Conservation (phyloP, 2,888 invertebrate species). For the Platycheirus rosarum region DNA sequence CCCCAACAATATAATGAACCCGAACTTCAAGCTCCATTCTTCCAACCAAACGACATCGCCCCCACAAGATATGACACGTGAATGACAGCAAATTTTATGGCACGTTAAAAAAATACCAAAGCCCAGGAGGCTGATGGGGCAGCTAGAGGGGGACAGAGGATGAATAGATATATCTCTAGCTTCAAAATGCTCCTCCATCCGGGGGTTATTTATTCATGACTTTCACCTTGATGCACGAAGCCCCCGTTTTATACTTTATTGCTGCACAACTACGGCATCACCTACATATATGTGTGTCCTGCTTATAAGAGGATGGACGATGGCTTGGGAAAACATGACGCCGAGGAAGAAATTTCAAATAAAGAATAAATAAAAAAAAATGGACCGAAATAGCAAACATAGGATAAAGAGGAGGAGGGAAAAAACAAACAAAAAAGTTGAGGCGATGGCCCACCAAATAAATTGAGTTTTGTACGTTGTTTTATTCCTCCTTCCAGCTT, state of each 20-base stretch:
- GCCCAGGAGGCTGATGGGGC: not conserved
- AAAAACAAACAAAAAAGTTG: conserved; percentile 37
- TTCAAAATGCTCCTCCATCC: not conserved
- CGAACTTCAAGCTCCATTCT: conserved; percentile 38
- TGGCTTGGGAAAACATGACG: conserved; percentile 4
- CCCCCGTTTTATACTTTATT: conserved; percentile 52
- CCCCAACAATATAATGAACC: conserved; percentile 30
- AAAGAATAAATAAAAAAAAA: conserved; percentile 55
- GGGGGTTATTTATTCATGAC: conserved; percentile 69
- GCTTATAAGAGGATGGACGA: not conserved
- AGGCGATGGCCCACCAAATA: conserved; percentile 14
- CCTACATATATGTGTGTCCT: conserved; percentile 39
- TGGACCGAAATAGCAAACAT: conserved; percentile 10
- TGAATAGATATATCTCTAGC: no score
- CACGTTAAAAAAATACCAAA: conserved; percentile 20
- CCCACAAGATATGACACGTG: conserved; percentile 37
- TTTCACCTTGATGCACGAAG: conserved; percentile 71
- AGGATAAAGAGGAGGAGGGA: conserved; percentile 16
- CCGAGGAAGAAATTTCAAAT: conserved; percentile 64
- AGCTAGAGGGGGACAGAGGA: not conserved
- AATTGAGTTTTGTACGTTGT: conserved; percentile 50
- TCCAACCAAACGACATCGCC: no score
- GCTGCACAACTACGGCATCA: conserved; percentile 45
- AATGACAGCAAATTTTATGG: conserved; percentile 57
- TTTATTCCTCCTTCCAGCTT: not conserved